These are phyloP conservation scores for Sceloporus undulatus DNA, from an alignment of 2,113 vertebrate genomes.

Conservation along the genomic window DNA sequence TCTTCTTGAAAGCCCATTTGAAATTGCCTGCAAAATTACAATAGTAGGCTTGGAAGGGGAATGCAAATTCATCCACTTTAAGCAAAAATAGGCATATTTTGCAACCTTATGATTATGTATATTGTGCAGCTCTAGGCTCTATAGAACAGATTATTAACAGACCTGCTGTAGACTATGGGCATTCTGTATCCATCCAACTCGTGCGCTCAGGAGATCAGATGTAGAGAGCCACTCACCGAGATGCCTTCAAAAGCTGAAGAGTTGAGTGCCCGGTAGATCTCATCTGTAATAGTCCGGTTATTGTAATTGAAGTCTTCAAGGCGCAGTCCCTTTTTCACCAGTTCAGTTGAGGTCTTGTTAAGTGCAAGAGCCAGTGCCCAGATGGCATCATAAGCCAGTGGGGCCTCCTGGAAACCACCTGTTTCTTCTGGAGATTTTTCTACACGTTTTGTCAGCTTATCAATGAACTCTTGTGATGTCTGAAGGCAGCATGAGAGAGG, in stretches of 20 bases:
- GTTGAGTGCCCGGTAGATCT: constrained; percentile 96
- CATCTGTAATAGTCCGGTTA: constrained; percentile 92
- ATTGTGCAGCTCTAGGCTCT: neutral
- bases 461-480: constrained; percentile 95
- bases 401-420: constrained; percentile 94
- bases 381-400: constrained; percentile 92
- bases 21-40: neutral
- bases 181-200: too few relatives aligned
- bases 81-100: neutral
- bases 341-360: constrained; percentile 91
- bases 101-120: neutral
- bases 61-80: neutral
- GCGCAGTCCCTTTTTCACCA: constrained; percentile 85
- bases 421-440: constrained; percentile 93
- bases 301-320: constrained; percentile 98
- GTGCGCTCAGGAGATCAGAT: neutral
- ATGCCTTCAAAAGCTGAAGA: constrained; percentile 95
- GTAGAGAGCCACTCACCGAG: constrained; percentile 82
- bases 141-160: neutral
- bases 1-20: neutral
- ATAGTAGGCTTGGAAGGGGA: neutral
- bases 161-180: neutral
- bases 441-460: constrained; percentile 89
- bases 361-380: constrained; percentile 95
- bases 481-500: constrained; percentile 38